phyloP scores from a whole-genome alignment of 2,888 invertebrate genomes.

The Agrochola litura region DNA sequence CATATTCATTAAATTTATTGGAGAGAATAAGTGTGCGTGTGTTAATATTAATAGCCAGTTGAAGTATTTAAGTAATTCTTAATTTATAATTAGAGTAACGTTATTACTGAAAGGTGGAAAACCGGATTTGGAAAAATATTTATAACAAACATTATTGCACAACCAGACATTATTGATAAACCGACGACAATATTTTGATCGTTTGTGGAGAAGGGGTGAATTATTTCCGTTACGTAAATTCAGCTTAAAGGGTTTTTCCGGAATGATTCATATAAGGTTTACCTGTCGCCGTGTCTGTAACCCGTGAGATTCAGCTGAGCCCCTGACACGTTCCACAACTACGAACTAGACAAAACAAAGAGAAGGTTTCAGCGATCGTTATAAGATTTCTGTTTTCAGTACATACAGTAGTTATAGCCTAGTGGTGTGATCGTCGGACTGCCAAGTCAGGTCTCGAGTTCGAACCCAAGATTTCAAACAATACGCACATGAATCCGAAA shows the following conservation, averaged over 20 bases:
- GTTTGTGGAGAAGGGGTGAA: not conserved
- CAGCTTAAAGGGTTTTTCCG: conserved; percentile 18
- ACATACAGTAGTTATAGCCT: not conserved
- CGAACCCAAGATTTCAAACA: no score
- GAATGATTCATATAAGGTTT: conserved; percentile 15
- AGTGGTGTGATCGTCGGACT: no score
- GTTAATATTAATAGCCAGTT: not conserved
- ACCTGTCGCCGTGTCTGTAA: not conserved
- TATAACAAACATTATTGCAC: not conserved
- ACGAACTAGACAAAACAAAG: not conserved
- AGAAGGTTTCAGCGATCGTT: not conserved
- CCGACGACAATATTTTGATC: not conserved
- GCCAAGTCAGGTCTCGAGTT: no score
- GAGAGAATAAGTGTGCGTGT: not conserved
- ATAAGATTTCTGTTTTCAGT: not conserved
- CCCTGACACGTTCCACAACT: not conserved
- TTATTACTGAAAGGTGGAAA: not conserved
- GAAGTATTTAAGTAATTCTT: not conserved
- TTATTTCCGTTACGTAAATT: conserved; percentile 33
- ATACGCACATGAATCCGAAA: no score
- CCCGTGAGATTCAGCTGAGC: not conserved
- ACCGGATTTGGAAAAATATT: not conserved
- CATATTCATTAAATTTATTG: not conserved
- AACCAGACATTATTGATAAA: not conserved
- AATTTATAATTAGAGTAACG: not conserved